These are phyloP conservation scores for Chelon labrosus DNA, from an alignment of 2,797 vertebrate genomes.

Conservation along the genomic window DNA sequence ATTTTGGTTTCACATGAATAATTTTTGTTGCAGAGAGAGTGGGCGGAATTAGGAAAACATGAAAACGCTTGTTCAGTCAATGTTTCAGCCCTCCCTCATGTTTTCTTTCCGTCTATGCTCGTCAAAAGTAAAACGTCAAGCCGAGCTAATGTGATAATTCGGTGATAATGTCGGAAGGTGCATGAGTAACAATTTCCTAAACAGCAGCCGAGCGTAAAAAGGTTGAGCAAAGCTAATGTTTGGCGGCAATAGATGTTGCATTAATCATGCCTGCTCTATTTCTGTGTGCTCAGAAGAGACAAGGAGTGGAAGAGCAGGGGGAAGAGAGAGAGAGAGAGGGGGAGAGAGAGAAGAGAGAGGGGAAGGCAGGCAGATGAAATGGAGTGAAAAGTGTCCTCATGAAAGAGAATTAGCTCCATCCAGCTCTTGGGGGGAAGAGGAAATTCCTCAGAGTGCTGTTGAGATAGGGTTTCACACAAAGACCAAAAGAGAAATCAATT, in stretches of 20 bases:
- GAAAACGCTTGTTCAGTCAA: neutral
- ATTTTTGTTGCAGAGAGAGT: neutral
- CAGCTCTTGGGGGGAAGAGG: slow-evolving; percentile 61
- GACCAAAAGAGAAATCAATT: slow-evolving; percentile 82
- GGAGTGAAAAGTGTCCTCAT: slow-evolving; percentile 75
- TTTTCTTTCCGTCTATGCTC: neutral
- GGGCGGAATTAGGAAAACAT: neutral
- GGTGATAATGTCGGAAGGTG: slow-evolving; percentile 12
- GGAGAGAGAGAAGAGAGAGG: slow-evolving; percentile 30
- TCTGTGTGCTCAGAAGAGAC: slow-evolving; percentile 63
- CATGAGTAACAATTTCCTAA: slow-evolving; percentile 59
- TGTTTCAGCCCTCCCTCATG: neutral
- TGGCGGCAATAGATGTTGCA: slow-evolving; percentile 67
- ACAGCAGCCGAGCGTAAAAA: slow-evolving; percentile 63
- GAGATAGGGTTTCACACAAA: slow-evolving; percentile 81
- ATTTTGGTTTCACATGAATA: neutral
- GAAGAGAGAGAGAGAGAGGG: slow-evolving; percentile 17
- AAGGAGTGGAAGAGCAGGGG: slow-evolving; percentile 31
- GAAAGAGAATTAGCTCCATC: slow-evolving; percentile 75
- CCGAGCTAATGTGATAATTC: slow-evolving; percentile 40
- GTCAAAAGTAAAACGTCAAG: neutral
- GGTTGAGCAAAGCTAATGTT: slow-evolving; percentile 71
- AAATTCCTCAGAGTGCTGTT: slow-evolving; percentile 77
- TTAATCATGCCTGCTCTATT: slow-evolving; percentile 78
- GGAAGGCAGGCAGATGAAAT: slow-evolving; percentile 64